Conservation (phyloP, 2,888 invertebrate species). For the Ceratothoa steindachneri region DNA sequence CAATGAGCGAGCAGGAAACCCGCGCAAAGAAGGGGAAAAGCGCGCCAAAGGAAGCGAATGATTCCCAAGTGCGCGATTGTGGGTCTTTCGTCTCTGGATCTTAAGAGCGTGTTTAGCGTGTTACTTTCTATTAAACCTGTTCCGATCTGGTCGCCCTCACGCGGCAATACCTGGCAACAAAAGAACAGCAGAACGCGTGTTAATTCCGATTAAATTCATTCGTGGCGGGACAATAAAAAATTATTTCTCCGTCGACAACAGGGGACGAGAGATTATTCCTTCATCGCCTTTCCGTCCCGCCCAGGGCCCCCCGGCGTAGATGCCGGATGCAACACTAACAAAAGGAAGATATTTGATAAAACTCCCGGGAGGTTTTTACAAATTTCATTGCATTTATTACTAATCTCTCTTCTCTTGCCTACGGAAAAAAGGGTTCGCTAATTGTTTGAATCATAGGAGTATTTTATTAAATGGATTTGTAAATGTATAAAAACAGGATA, state of each 20-base stretch:
- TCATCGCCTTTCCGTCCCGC: not conserved
- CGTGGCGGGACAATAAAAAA: constrained; percentile 6
- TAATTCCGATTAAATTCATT: constrained; percentile 11
- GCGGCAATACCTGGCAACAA: constrained; percentile 6
- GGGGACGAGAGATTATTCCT: not conserved
- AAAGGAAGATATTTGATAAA: too few relatives aligned
- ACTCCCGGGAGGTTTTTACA: too few relatives aligned
- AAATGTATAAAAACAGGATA: too few relatives aligned
- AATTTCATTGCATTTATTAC: too few relatives aligned
- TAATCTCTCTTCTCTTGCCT: too few relatives aligned
- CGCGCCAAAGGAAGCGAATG: not conserved
- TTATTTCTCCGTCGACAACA: not conserved
- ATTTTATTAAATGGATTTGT: too few relatives aligned
- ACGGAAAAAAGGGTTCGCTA: too few relatives aligned
- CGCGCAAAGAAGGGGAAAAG: not conserved
- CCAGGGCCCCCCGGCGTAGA: too few relatives aligned
- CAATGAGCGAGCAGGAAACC: not conserved
- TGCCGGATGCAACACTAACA: too few relatives aligned
- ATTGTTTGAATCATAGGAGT: too few relatives aligned
- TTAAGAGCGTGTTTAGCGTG: not conserved
- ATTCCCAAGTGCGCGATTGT: too few relatives aligned
- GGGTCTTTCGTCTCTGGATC: too few relatives aligned
- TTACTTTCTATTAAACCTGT: not conserved
- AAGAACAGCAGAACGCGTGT: not conserved
- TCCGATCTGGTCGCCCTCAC: not conserved